phyloP scores from a whole-genome alignment of 1,140 invertebrate species.

The Drosophila erecta region DNA sequence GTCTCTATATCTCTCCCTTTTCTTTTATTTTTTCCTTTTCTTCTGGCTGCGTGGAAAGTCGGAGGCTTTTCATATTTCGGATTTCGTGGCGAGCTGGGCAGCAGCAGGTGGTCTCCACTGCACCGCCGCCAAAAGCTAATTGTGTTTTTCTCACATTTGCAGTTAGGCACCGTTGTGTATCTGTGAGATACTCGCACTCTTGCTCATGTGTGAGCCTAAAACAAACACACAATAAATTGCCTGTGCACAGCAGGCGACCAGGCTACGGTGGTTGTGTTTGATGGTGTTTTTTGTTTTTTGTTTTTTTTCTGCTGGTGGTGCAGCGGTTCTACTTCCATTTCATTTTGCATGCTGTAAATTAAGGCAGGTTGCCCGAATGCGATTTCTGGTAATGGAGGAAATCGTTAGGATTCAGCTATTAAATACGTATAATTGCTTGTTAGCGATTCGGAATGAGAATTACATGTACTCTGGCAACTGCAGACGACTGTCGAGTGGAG shows the following conservation, averaged over 20 bases:
- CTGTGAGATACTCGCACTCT: slow-evolving; percentile 63
- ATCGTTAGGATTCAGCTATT: slow-evolving; percentile 69
- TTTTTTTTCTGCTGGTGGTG: slow-evolving; percentile 16
- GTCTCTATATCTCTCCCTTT: slow-evolving; percentile 12
- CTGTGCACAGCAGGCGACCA: slow-evolving; percentile 67
- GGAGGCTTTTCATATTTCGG: slow-evolving; percentile 37
- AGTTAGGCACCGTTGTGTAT: slow-evolving; percentile 62
- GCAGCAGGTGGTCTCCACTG: slow-evolving; percentile 68
- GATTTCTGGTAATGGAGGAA: slow-evolving; percentile 63
- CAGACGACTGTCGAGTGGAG: slow-evolving; percentile 10
- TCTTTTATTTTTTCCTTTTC: slow-evolving; percentile 16
- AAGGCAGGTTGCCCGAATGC: slow-evolving; percentile 63
- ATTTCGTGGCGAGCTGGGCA: slow-evolving; percentile 54
- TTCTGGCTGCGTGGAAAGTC: slow-evolving; percentile 65
- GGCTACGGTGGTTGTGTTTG: slow-evolving; percentile 33
- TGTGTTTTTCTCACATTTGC: slow-evolving; percentile 83
- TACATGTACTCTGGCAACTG: slow-evolving; percentile 23
- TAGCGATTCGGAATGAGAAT: slow-evolving; percentile 45
- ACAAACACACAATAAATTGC: slow-evolving; percentile 83
- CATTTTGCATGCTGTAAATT: slow-evolving; percentile 81
- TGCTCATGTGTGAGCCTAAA: slow-evolving; percentile 72
- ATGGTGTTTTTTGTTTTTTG: slow-evolving; percentile 26
- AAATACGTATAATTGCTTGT: slow-evolving; percentile 71
- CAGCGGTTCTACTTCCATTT: slow-evolving; percentile 66
- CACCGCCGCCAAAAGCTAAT: slow-evolving; percentile 78